phyloP scores from a whole-genome alignment of 2,113 vertebrate species.

The Heterotilapia buettikoferi region DNA sequence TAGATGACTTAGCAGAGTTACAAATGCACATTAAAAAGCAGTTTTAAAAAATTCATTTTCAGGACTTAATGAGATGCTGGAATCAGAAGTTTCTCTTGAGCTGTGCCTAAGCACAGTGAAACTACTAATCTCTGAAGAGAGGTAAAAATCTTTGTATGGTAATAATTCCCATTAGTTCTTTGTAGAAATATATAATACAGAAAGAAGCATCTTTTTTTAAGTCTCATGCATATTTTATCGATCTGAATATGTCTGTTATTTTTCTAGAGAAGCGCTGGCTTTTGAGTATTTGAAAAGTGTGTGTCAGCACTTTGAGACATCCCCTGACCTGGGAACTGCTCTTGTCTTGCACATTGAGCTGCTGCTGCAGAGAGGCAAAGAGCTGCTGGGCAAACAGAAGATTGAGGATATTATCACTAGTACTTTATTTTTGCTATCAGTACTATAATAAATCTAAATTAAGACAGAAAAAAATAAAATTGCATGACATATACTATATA shows the following conservation, averaged over 20 bases:
- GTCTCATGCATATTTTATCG: neutral
- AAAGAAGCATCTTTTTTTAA: neutral
- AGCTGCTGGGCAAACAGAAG: slow-evolving; percentile 81
- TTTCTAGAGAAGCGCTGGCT: slow-evolving; percentile 77
- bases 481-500: neutral
- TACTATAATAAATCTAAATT: neutral
- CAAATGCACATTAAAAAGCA: neutral
- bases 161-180: neutral
- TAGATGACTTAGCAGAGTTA: neutral
- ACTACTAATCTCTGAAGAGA: slow-evolving; percentile 79
- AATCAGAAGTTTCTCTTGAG: slow-evolving; percentile 72
- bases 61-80: slow-evolving; percentile 77
- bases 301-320: slow-evolving; percentile 80
- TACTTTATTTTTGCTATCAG: slow-evolving; percentile 25
- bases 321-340: slow-evolving; percentile 77
- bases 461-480: neutral
- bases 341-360: slow-evolving; percentile 80
- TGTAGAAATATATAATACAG: neutral
- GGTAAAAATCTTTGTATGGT: slow-evolving; percentile 63
- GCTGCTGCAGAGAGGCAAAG: slow-evolving; percentile 81
- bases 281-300: slow-evolving; percentile 81
- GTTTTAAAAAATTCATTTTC: slow-evolving; percentile 9
- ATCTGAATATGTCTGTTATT: neutral
- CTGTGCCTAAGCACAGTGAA: slow-evolving; percentile 78
- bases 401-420: slow-evolving; percentile 83